Percentiles rank a stretch among this genome's conserved stretches.
phyloP scores from a whole-genome alignment of 2,888 invertebrate genomes.

The Calameuta filiformis region DNA sequence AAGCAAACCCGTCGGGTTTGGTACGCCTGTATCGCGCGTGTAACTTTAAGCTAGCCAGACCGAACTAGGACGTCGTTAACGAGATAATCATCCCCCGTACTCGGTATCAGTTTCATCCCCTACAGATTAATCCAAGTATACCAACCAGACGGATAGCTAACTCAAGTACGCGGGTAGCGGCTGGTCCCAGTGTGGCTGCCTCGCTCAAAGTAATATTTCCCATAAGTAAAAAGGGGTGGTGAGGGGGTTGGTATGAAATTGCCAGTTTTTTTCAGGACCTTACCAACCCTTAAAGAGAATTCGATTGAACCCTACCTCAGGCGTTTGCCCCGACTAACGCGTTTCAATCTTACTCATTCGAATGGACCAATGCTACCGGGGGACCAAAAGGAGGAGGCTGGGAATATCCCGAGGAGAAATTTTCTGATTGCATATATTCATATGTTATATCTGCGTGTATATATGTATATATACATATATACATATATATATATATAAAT shows the following conservation, averaged over 20 bases:
- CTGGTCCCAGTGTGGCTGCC: not conserved
- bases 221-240: not conserved
- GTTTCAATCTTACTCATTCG: not conserved
- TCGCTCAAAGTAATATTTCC: not conserved
- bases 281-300: not conserved
- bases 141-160: not conserved
- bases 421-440: not conserved
- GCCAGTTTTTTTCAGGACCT: not conserved
- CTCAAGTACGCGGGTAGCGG: not conserved
- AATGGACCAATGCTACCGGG: not conserved
- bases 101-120: constrained; percentile 4
- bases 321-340: not conserved
- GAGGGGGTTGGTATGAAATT: not conserved
- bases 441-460: not conserved
- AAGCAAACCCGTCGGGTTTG: not conserved
- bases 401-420: not conserved
- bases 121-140: not conserved
- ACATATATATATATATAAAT: not conserved
- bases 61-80: constrained; percentile 9
- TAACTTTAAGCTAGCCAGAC: not conserved
- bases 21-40: not conserved
- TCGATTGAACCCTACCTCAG: not conserved
- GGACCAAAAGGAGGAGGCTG: not conserved
- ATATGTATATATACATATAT: not conserved
- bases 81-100: not conserved